Conservation (phyloP, 23 tunicate species). For the Halocynthia roretzi region DNA sequence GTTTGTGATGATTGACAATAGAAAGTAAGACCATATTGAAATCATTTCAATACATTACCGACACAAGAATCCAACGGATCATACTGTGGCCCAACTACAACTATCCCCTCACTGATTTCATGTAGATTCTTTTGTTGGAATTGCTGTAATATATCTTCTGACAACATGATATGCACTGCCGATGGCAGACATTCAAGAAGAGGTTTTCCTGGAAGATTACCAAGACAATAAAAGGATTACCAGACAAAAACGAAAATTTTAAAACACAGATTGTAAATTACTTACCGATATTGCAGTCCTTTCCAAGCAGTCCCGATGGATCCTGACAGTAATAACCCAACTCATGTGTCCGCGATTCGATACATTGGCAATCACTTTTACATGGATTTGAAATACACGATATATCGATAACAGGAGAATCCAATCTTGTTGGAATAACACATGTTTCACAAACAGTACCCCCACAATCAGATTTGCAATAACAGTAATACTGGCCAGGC, state of each 20-base stretch:
- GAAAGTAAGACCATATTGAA: neutral
- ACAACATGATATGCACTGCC: neutral
- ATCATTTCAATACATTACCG: neutral
- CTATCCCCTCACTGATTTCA: neutral
- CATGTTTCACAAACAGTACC: too few relatives aligned
- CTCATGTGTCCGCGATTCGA: neutral
- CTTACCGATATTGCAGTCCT: neutral
- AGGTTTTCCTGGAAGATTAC: neutral
- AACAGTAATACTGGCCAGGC: too few relatives aligned
- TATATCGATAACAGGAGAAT: too few relatives aligned
- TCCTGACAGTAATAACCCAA: neutral
- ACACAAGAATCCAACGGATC: neutral
- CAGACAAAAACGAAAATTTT: too few relatives aligned
- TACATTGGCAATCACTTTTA: neutral
- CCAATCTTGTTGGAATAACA: too few relatives aligned
- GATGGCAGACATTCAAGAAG: neutral
- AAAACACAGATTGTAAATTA: too few relatives aligned
- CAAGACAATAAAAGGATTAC: neutral
- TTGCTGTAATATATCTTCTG: neutral
- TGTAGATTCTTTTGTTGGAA: neutral
- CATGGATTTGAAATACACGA: constrained; percentile 1
- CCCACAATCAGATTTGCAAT: too few relatives aligned
- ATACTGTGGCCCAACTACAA: neutral
- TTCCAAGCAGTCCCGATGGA: constrained; percentile 5
- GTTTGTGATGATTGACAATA: neutral